Base-by-base conservation (phyloP, 53 echinoderm and acorn worm genomes). In the Echinometra lucunter region DNA sequence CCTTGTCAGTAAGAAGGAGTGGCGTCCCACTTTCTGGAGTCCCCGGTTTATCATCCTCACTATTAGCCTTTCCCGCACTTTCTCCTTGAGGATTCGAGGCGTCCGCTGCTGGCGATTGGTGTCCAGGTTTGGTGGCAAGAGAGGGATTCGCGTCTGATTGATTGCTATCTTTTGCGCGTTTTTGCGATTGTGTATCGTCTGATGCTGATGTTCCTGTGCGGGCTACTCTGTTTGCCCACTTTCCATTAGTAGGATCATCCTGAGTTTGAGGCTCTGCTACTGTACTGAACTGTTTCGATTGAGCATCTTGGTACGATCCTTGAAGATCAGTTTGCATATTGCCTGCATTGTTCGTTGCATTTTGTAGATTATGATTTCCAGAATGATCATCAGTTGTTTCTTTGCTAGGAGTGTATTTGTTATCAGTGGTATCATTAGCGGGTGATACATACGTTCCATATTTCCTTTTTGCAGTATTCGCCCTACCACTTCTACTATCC, bases 11-110 rank as follows among this genome's bases (percentile, higher is more conserved):
- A 10, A 37, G 18, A 9, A 58, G 58, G 35, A 60, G 89, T 17
- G 89, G 89, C 37, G 89, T 89, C 18, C 89, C 89, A 18, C 89
- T 89, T 57, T 89, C 89, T 19, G 89, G 89, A 57, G 89, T 89
- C 4, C 63, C 58, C 10, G 89, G 89, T 38, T 57, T 60, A 1
- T 89, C 89, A 60, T 89, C 89, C 21, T 89, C 89, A 49, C 40
- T 49, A 49, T 9, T 38, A 60, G 45, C 18, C 58, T 89, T 60
- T 30, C 16, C 17, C n/a, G 38, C 40, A 85, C 8, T 85, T 49
- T 85, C 85, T 28, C 13, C n/a, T n/a, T n/a, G 27, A 85, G 28
- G 85, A 85, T 12, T 85, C 28, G 85, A 49, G 49, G 13, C 45
- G 6, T 9, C 85, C 4, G 47, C 35, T 47, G 53, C 47, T 28